Conservation (phyloP, 2,888 invertebrate species). For the Patella ulyssiponensis region DNA sequence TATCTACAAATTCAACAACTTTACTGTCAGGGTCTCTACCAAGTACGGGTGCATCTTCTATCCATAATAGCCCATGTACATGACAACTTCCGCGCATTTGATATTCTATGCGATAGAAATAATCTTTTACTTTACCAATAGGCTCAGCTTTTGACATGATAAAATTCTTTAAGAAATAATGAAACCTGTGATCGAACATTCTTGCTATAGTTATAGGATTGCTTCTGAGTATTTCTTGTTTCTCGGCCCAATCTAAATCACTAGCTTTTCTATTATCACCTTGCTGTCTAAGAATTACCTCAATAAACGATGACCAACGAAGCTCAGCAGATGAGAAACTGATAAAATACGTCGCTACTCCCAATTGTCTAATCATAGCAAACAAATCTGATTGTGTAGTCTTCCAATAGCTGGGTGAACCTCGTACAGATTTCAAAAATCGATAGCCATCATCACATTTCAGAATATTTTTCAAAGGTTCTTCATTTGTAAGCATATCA, state of each 20-base stretch:
- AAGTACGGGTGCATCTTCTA: conserved; percentile 39
- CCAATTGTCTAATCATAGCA: conserved; percentile 46
- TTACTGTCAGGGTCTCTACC: conserved; percentile 31
- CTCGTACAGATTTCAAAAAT: conserved; percentile 26
- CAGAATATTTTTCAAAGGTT: conserved; percentile 14
- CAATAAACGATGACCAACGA: conserved; percentile 25
- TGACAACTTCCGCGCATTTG: conserved; percentile 48
- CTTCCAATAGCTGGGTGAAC: conserved; percentile 14
- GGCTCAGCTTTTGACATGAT: conserved; percentile 31
- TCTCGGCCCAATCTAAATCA: conserved; percentile 23
- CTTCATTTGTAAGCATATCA: conserved; percentile 18
- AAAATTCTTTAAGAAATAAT: conserved; percentile 33
- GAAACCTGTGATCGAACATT: conserved; percentile 46
- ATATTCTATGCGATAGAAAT: conserved; percentile 45
- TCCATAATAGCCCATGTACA: conserved; percentile 44
- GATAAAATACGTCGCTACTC: conserved; percentile 31
- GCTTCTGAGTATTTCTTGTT: conserved; percentile 16
- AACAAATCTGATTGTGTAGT: conserved; percentile 30
- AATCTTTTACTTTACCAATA: conserved; percentile 41
- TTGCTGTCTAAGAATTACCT: conserved; percentile 21
- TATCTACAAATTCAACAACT: conserved; percentile 34
- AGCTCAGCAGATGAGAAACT: conserved; percentile 38
- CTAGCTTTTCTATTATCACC: neutral
- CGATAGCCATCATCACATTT: conserved; percentile 26
- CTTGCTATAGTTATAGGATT: conserved; percentile 50